These are phyloP conservation scores for Folsomia candida DNA, from an alignment of 2,888 invertebrate species.

Conservation along the genomic window DNA sequence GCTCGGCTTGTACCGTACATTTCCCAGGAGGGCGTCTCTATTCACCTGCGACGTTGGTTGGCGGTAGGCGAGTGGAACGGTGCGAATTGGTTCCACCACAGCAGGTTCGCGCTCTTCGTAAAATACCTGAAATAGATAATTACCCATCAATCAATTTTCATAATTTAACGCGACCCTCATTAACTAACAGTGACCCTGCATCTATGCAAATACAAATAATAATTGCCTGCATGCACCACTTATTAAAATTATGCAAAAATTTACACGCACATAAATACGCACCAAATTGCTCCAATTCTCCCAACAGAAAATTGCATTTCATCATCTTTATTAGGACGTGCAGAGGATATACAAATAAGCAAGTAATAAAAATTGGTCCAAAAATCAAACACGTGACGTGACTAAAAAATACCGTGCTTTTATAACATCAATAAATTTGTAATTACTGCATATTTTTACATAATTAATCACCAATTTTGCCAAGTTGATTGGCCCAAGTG, in stretches of 20 bases:
- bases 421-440: background rate
- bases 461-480: no score
- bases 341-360: background rate
- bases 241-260: background rate
- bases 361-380: background rate
- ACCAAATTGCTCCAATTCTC: background rate
- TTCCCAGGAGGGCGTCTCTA: slow-evolving; percentile 42
- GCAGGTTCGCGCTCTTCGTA: slow-evolving; percentile 36
- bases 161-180: background rate
- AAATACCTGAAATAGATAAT: slow-evolving; percentile 29
- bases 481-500: no score
- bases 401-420: background rate
- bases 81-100: slow-evolving; percentile 45
- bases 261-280: background rate
- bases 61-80: slow-evolving; percentile 44
- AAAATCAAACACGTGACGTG: background rate
- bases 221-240: background rate
- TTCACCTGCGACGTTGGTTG: slow-evolving; percentile 44
- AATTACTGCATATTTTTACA: background rate
- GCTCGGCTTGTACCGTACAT: slow-evolving; percentile 44
- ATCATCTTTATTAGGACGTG: background rate
- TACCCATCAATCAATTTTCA: background rate
- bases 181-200: background rate
- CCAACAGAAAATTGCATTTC: background rate
- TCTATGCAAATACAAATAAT: no score